Evolutionary conservation across 1,140 invertebrate genomes (phyloP), one percentile per base, ranked within the genome.

Genomic region (Drosophila nebulosa): DNA sequence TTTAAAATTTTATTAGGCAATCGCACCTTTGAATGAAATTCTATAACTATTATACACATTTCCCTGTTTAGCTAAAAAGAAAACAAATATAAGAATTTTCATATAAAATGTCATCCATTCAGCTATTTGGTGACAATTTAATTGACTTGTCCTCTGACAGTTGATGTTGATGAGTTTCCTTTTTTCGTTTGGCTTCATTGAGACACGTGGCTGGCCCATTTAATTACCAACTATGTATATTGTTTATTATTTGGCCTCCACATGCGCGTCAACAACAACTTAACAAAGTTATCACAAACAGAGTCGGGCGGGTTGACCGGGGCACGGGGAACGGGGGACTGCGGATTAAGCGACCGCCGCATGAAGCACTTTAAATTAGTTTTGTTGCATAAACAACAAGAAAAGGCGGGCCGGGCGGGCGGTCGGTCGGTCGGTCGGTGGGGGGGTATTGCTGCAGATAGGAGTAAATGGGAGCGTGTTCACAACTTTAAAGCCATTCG

Each of bases 301-400:
- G 9, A 51, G 46, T 2, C n/a, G n/a, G n/a, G n/a, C n/a, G n/a
- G n/a, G n/a, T n/a, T n/a, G 16, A 27, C 36, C 0, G 9, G 2
- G 30, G 10, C 7, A 9, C 7, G 9, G 30, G 12, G 30, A 32
- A 9, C 9, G 10, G 24, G 4, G 4, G 24, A 32, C 68, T 53
- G 42, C 68, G 77, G 80, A 86, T 86, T 78, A 85, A 68, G 50
- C 66, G 74, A 78, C 74, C 81, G 78, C 69, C 81, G 81, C 78
- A 83, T 85, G 74, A 85, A 85, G 80, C 75, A 78, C 74, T 85
- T 85, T 86, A 86, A 86, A 85, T 85, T 85, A 86, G 81, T 86
- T 85, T 80, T 69, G 69, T 86, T 86, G 78, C 78, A 86, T 86
- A 77, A 85, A 85, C 80, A 85, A 86, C 39, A 39, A 46, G 56